phyloP scores from a whole-genome alignment of 2,797 vertebrate species.

The Chlorospingus semifuscus region DNA sequence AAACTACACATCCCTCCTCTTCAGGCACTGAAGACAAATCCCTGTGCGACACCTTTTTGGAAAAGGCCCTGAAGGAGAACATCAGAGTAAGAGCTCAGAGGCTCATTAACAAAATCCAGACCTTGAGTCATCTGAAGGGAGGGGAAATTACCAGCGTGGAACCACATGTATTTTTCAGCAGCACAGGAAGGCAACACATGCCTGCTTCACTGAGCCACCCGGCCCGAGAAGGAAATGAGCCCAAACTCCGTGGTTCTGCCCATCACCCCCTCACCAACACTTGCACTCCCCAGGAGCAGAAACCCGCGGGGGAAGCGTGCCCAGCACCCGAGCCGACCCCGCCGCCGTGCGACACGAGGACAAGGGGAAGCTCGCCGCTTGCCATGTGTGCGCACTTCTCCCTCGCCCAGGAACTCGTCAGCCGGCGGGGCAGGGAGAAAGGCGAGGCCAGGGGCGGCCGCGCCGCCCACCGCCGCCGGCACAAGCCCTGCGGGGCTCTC shows the following conservation, averaged over 20 bases:
- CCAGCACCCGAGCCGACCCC: background rate
- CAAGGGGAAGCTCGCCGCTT: background rate
- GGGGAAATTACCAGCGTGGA: constrained; percentile 24
- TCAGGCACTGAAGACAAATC: background rate
- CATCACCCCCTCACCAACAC: background rate
- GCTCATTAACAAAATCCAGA: constrained; percentile 44
- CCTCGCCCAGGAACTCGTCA: constrained; percentile 39
- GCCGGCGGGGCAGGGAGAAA: background rate
- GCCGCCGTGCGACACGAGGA: background rate
- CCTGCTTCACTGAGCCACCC: background rate
- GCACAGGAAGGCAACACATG: constrained; percentile 44
- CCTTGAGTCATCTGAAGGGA: constrained; percentile 58
- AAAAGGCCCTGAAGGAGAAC: background rate
- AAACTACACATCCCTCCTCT: background rate
- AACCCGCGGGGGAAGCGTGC: background rate
- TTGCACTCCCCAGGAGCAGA: too few species aligned
- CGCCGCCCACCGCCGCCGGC: background rate
- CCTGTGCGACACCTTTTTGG: background rate
- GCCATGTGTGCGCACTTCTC: constrained; percentile 33
- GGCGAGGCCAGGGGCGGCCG: background rate
- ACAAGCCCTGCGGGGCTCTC: background rate
- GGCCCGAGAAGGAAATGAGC: background rate
- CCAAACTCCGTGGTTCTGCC: background rate
- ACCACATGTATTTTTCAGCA: constrained; percentile 31
- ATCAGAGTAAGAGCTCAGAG: background rate